phyloP scores from a whole-genome alignment of 2,113 vertebrate genomes.

The human (Homo sapiens) region GRCh38 chr11:130363001-130363500 shows the following conservation, averaged over 20 bases:
- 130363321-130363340: constrained; percentile 46
- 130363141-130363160: neutral
- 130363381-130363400: neutral
- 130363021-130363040: neutral
- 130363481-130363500: constrained; percentile 48
- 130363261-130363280: neutral
- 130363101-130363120: constrained; percentile 15
- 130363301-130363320: neutral
- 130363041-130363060: neutral
- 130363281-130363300: constrained; percentile 14
- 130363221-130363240: constrained; percentile 6
- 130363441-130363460: constrained; percentile 53
- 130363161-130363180: neutral
- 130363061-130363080: neutral
- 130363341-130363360: constrained; percentile 25
- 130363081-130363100: constrained; percentile 13
- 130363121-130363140: neutral
- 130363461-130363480: constrained; percentile 53
- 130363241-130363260: constrained; percentile 15
- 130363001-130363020: neutral
- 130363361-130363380: constrained; percentile 47
- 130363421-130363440: constrained; percentile 35
- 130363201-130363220: neutral
- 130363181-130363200: neutral
- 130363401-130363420: constrained; percentile 46